Evolutionary conservation across 1,140 invertebrate species (phyloP).

Genomic region (Drosophila persimilis): DNA sequence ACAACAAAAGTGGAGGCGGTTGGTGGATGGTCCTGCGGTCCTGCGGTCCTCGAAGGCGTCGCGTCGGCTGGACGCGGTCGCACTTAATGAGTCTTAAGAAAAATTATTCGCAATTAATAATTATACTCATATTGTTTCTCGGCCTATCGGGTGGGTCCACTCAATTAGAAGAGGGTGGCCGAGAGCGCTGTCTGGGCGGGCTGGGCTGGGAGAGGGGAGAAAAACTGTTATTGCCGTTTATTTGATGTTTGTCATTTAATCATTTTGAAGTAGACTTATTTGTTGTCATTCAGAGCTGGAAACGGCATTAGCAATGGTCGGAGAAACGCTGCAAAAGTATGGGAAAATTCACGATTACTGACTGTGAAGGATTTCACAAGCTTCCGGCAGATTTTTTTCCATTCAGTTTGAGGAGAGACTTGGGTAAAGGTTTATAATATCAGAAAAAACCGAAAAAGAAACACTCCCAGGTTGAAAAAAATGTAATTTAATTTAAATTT

Average conservation of each 20-base stretch:
- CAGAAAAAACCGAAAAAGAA: too few species aligned
- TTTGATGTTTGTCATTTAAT: slow-evolving; percentile 75
- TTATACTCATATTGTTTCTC: slow-evolving; percentile 74
- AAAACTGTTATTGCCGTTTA: slow-evolving; percentile 70
- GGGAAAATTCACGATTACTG: background rate
- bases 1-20: background rate
- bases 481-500: too few species aligned
- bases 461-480: too few species aligned
- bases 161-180: slow-evolving; percentile 33
- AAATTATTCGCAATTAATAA: slow-evolving; percentile 81
- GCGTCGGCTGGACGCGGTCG: slow-evolving; percentile 58
- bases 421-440: too few species aligned
- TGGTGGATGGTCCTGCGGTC: slow-evolving; percentile 4
- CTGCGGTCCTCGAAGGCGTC: slow-evolving; percentile 48
- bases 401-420: background rate
- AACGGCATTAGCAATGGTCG: background rate
- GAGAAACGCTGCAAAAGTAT: background rate
- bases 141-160: slow-evolving; percentile 40
- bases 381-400: too few species aligned
- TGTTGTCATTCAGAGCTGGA: slow-evolving; percentile 48
- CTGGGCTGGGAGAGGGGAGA: slow-evolving; percentile 7
- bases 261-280: slow-evolving; percentile 67
- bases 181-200: background rate
- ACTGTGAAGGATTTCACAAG: too few species aligned
- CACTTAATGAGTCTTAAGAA: slow-evolving; percentile 79